Evolutionary conservation across 2,113 vertebrate species (phyloP), one percentile per base, ranked within the genome.

Genomic region (Paracanthobrama guichenoti): DNA sequence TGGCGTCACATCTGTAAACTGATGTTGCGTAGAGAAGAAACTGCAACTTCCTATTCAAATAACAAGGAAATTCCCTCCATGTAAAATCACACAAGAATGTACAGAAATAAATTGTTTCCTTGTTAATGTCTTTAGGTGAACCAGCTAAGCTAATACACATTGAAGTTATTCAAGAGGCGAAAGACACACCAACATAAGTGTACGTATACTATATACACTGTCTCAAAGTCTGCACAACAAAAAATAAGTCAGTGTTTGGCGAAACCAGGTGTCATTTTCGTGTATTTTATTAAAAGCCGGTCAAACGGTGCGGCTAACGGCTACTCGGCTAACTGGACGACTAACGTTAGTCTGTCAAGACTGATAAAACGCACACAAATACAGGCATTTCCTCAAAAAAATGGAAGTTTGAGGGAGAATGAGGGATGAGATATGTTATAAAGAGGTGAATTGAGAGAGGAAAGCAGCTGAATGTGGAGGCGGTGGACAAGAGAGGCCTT

Each of bases 221-320:
- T 66, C 44, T 22, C 18, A 8, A 28, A 14, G 59, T 13, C 2
- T 26, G 42, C 28, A 48, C 50, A 66, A 26, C 10, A 28, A 48
- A 48, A 46, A 48, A 46, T 48, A 31, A 50, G 78, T 66, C 24
- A 55, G 20, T 35, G 31, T 81, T 81, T 81, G 79, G 22, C 26
- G 28, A 71, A 39, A 3, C 11, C 13, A 28, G 18, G 3, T 11
- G 24, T 57, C 2, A 71, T 24, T 24, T 71, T 35, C 6, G 20
- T 11, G 64, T 55, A 71, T 69, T 81, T 81, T 11, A 81, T 18
- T 64, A 81, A 81, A 81, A 81, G 79, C 71, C 79, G 62, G 67
- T 28, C 28, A 59, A 81, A 62, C 26, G 24, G 48, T 77, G 66
- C 46, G 9, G 35, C 50, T 71, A 72, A 14, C 20, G 18, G 66